Evolutionary conservation across 2,888 invertebrate genomes (phyloP).

Genomic region (Archips crataeganus): DNA sequence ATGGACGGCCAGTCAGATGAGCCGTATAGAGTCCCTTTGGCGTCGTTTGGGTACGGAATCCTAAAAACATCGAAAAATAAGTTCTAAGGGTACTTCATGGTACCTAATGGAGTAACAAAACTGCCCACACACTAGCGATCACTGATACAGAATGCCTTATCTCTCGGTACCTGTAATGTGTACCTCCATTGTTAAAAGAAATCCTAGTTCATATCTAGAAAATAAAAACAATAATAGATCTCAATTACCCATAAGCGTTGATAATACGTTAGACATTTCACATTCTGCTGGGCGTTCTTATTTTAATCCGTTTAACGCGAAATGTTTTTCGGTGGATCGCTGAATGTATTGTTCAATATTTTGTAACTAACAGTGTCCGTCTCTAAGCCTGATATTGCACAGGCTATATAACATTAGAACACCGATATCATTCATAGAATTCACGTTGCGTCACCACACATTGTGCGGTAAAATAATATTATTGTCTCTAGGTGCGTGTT

Average conservation of each 20-base stretch:
- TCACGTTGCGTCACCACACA: slow-evolving; percentile 53
- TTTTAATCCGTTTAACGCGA: slow-evolving; percentile 44
- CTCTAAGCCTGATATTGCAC: slow-evolving; percentile 51
- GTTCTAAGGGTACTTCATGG: slow-evolving; percentile 40
- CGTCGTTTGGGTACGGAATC: too few relatives aligned
- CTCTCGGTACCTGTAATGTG: slow-evolving; percentile 81
- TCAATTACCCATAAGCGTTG: slow-evolving; percentile 81
- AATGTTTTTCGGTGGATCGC: slow-evolving; percentile 44
- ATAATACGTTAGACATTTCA: slow-evolving; percentile 67
- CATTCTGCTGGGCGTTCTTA: slow-evolving; percentile 58
- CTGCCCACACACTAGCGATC: slow-evolving; percentile 60
- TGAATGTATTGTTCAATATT: slow-evolving; percentile 43
- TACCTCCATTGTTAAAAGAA: slow-evolving; percentile 78
- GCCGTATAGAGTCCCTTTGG: too few relatives aligned
- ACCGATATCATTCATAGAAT: slow-evolving; percentile 43
- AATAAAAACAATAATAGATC: slow-evolving; percentile 77
- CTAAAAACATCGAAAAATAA: slow-evolving; percentile 41
- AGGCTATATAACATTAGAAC: slow-evolving; percentile 35
- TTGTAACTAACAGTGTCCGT: slow-evolving; percentile 61
- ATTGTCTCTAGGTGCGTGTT: slow-evolving; percentile 77
- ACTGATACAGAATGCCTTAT: slow-evolving; percentile 79
- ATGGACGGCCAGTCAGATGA: too few relatives aligned
- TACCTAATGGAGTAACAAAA: slow-evolving; percentile 51
- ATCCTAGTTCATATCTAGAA: slow-evolving; percentile 73
- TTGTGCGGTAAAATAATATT: slow-evolving; percentile 63